Conservation (phyloP, 2,113 vertebrate genomes). For the Xiphorhynchus elegans region DNA sequence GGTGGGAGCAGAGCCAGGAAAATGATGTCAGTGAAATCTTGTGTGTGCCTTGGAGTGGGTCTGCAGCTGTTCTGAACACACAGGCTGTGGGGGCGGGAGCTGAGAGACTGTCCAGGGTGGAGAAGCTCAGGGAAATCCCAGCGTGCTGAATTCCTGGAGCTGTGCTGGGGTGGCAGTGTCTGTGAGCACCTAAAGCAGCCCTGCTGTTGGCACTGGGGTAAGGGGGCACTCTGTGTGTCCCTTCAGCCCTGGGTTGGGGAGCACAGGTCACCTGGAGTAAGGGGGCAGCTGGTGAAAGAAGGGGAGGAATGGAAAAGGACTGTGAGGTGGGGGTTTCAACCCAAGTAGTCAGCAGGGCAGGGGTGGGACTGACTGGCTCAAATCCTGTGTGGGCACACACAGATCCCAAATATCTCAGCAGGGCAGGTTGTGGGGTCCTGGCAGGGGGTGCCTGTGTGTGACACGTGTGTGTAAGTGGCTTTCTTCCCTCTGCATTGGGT, state of each 20-base stretch:
- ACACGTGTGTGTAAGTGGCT: fast-evolving
- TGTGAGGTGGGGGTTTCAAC: not conserved
- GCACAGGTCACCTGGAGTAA: fast-evolving
- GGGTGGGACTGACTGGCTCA: not conserved
- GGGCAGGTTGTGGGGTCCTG: not conserved
- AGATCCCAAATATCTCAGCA: fast-evolving
- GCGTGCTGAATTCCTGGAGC: not conserved
- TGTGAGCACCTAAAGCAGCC: not conserved
- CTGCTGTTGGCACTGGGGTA: not conserved
- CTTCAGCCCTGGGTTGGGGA: not conserved
- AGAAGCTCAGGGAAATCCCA: not conserved
- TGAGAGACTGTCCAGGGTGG: not conserved
- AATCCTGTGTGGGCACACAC: fast-evolving
- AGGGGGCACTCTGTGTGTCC: fast-evolving
- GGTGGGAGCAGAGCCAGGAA: constrained; percentile 50
- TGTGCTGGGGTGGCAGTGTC: fast-evolving
- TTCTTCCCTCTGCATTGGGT: not conserved
- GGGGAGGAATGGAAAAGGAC: not conserved
- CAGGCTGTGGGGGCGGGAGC: not conserved
- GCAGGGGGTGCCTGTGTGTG: not conserved
- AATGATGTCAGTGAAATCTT: constrained; percentile 30
- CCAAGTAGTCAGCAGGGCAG: not conserved
- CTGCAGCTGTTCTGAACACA: constrained; percentile 26
- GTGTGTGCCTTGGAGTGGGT: constrained; percentile 1
- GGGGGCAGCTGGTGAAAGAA: not conserved